Evolutionary conservation across 2,113 vertebrate species (phyloP).

Genomic region (Siphamia tubifer): DNA sequence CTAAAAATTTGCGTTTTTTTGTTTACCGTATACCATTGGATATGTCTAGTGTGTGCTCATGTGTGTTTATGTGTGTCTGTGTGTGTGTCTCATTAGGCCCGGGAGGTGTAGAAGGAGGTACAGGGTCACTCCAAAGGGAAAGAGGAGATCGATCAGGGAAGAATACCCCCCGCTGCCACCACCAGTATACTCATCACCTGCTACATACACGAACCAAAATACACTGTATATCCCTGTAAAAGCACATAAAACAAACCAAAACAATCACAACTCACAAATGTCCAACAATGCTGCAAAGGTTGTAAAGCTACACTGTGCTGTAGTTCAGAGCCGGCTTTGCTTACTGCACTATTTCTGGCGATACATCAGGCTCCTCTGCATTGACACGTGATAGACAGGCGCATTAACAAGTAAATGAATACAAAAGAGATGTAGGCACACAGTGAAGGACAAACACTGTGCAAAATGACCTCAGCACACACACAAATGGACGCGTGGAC

Average conservation of each 20-base stretch:
- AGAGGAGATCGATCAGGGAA: conserved; percentile 73
- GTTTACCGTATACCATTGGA: too few relatives aligned
- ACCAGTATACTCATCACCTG: conserved; percentile 46
- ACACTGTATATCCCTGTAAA: not conserved
- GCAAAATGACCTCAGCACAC: conserved; percentile 61
- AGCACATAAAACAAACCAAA: not conserved
- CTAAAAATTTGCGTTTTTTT: too few relatives aligned
- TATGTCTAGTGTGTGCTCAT: too few relatives aligned
- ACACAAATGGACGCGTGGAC: conserved; percentile 34
- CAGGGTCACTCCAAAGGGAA: conserved; percentile 75
- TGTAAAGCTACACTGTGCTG: too few relatives aligned
- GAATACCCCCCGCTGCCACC: conserved; percentile 32
- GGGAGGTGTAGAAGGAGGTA: conserved; percentile 62
- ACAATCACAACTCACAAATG: conserved; percentile 1
- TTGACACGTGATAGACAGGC: conserved; percentile 66
- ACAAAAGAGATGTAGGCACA: conserved; percentile 73
- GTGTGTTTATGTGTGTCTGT: not conserved
- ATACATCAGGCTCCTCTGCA: conserved; percentile 32
- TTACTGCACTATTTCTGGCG: conserved; percentile 6
- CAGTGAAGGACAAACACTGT: conserved; percentile 69
- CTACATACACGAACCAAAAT: conserved; percentile 23
- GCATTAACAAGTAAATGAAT: conserved; percentile 74
- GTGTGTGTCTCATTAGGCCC: conserved; percentile 68
- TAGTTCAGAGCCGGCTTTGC: not conserved
- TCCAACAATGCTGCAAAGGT: too few relatives aligned